Evolutionary conservation across 2,113 vertebrate species (phyloP), one percentile per base, ranked within the genome.

Genomic region (Rafetus swinhoei): DNA sequence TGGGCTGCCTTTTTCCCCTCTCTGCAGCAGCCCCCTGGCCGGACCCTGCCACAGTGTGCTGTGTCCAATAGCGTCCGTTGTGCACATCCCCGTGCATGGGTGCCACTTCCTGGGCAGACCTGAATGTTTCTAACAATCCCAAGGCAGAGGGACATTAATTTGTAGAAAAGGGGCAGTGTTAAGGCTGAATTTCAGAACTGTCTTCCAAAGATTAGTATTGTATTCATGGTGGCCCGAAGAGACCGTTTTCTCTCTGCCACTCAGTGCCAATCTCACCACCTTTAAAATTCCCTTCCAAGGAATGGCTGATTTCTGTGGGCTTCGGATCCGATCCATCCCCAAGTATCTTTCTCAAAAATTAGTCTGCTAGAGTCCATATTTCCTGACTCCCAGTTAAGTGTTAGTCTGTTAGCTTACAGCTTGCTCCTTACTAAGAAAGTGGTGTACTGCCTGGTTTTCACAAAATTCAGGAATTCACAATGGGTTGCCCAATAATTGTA

Each of bases 61-160:
- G 9, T 10, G 25, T 5, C 59, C 25, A 27, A 29, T 65, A 65
- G 32, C 15, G 32, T 6, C 15, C 50, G 29, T 52, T 50, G 19
- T 74, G 9, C 0, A 1, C n/a, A 65, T 2, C 21, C 27, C 3
- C 0, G 0, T 6, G 4, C 35, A 25, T 21, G 16, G 29, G 12
- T 65, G 60, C 27, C 13, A 65, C 13, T 65, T 45, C 45, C 45
- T 45, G 45, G 45, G 45, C 45, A 45, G 45, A 45, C 45, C 45
- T 65, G 60, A 29, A 65, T 14, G 13, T 32, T 65, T 65, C 60
- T 65, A 29, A 65, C 29, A 65, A 29, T 32, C 14, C 29, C 29
- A 14, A 65, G 29, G 6, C 60, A 65, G 12, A 32, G 29, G 29
- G 14, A 14, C 29, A 65, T 32, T 65, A 65, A 32, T 32, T 14